Conservation (phyloP, 1,140 invertebrate genomes). For the Penaeus japonicus region DNA sequence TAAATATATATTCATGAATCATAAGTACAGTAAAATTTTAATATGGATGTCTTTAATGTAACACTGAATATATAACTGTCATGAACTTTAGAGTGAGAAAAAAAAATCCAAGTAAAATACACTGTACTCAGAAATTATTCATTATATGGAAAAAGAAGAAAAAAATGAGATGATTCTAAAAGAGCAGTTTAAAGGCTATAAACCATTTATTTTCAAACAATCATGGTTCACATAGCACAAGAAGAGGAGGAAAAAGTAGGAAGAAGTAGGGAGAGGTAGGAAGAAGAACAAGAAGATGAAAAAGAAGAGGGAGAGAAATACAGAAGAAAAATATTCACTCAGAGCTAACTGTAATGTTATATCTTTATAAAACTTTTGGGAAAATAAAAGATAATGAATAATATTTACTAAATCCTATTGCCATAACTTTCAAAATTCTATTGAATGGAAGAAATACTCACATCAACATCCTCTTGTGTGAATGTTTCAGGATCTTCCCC, state of each 20-base stretch:
- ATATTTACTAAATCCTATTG: not conserved
- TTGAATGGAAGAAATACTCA: slow-evolving; percentile 64
- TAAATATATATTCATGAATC: too few species aligned
- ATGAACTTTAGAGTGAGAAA: not conserved
- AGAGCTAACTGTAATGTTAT: too few species aligned
- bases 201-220: too few species aligned
- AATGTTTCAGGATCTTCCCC: slow-evolving; percentile 87
- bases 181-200: too few species aligned
- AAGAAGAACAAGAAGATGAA: not conserved
- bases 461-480: slow-evolving; percentile 87
- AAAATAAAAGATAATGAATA: not conserved
- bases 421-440: not conserved
- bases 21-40: not conserved
- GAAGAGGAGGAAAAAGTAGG: not conserved
- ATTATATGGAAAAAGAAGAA: too few species aligned
- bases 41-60: too few species aligned
- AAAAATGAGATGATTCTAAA: too few species aligned
- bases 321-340: too few species aligned
- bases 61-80: not conserved
- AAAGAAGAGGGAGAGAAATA: not conserved
- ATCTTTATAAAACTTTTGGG: not conserved
- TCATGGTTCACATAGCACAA: not conserved
- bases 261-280: not conserved
- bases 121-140: too few species aligned
- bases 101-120: too few species aligned